These are phyloP conservation scores for Tetheella fluctuosa DNA, from an alignment of 2,888 invertebrate species.

Conservation along the genomic window DNA sequence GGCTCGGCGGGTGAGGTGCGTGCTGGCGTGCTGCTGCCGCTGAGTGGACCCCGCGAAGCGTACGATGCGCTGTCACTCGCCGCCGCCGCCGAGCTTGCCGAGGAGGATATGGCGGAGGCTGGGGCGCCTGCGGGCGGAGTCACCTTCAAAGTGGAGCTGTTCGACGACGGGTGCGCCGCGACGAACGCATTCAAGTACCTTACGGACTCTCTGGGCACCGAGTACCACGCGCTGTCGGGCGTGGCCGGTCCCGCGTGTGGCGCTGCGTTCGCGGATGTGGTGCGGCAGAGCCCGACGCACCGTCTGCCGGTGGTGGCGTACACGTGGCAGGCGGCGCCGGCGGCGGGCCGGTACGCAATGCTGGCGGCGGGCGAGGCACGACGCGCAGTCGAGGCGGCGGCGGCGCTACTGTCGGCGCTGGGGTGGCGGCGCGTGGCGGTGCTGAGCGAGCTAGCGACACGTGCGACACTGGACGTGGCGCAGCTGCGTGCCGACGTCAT, in stretches of 20 bases:
- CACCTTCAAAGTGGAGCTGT: constrained; percentile 59
- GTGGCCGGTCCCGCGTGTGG: constrained; percentile 71
- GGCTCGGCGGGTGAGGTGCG: constrained; percentile 47
- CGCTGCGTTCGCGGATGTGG: constrained; percentile 63
- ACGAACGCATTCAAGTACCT: constrained; percentile 62
- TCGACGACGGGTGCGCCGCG: constrained; percentile 65
- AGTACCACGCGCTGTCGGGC: constrained; percentile 64
- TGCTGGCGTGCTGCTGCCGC: constrained; percentile 52
- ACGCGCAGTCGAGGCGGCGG: constrained; percentile 34
- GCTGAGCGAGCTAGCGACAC: constrained; percentile 60
- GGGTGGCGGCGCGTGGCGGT: constrained; percentile 65
- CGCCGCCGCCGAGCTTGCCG: constrained; percentile 65
- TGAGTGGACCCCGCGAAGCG: constrained; percentile 43
- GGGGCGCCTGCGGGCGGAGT: constrained; percentile 23
- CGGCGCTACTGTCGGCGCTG: constrained; percentile 42
- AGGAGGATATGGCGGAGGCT: constrained; percentile 42
- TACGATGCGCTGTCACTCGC: constrained; percentile 49
- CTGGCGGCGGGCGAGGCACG: constrained; percentile 58
- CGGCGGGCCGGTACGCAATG: constrained; percentile 47
- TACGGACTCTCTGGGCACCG: constrained; percentile 60
- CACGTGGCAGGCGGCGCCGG: constrained; percentile 56
- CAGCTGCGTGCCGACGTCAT: constrained; percentile 51
- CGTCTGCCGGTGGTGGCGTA: constrained; percentile 66
- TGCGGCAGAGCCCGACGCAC: constrained; percentile 59
- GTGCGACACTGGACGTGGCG: constrained; percentile 50